Percentiles rank a stretch among this genome's conserved stretches.
Evolutionary conservation across 2,888 invertebrate species (phyloP).

Genomic region (Metalampra italica): DNA sequence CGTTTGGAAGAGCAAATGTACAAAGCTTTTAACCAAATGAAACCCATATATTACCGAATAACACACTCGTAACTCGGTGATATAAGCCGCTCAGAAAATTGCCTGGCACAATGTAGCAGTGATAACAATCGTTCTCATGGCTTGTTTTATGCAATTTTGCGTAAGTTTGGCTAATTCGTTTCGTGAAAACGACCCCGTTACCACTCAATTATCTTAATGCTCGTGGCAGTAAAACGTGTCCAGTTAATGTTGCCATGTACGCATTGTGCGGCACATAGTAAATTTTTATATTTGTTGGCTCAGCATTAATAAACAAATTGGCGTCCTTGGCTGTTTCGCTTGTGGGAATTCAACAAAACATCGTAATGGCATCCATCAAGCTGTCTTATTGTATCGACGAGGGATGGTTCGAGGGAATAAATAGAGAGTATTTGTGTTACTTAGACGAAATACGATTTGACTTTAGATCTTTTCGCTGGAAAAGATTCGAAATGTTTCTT

Average conservation of each 20-base stretch:
- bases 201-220: slow-evolving; percentile 43
- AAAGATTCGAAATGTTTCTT: slow-evolving; percentile 35
- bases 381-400: slow-evolving; percentile 61
- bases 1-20: slow-evolving; percentile 58
- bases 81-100: slow-evolving; percentile 65
- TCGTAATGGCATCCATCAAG: slow-evolving; percentile 64
- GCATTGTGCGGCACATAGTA: slow-evolving; percentile 6
- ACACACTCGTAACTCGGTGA: slow-evolving; percentile 62
- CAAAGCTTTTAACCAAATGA: slow-evolving; percentile 76
- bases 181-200: slow-evolving; percentile 27
- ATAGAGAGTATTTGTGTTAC: slow-evolving; percentile 40
- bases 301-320: slow-evolving; percentile 43
- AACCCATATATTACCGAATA: slow-evolving; percentile 68
- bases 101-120: slow-evolving; percentile 55
- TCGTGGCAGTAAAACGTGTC: slow-evolving; percentile 19
- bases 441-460: slow-evolving; percentile 32
- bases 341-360: slow-evolving; percentile 50
- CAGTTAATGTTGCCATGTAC: slow-evolving; percentile 21
- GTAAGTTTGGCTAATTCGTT: slow-evolving; percentile 44
- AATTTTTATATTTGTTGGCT: slow-evolving; percentile 20
- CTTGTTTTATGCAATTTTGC: slow-evolving; percentile 52
- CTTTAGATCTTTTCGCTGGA: slow-evolving; percentile 42
- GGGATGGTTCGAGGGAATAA: slow-evolving; percentile 43
- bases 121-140: slow-evolving; percentile 45
- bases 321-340: slow-evolving; percentile 45